Evolutionary conservation across 2,888 invertebrate genomes (phyloP).

Genomic region (Hyles lineata): DNA sequence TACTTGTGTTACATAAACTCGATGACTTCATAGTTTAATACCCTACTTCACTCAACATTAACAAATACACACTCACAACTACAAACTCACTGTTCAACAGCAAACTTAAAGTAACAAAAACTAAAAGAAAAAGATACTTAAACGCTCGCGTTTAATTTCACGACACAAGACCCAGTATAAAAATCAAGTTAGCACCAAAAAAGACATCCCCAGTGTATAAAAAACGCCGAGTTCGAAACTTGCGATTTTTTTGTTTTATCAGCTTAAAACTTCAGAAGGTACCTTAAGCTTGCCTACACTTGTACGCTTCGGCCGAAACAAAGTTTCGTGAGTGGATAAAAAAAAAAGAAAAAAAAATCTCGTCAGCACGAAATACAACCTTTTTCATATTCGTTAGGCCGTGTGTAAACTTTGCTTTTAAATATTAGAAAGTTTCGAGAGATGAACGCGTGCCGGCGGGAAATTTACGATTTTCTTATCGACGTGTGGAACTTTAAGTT

Average conservation of each 20-base stretch:
- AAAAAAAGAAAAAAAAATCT: conserved; percentile 37
- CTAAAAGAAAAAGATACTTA: not conserved
- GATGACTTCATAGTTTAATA: not conserved
- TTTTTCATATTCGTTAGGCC: conserved; percentile 48
- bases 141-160: not conserved
- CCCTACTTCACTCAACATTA: not conserved
- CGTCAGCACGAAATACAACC: conserved; percentile 42
- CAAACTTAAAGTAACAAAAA: not conserved
- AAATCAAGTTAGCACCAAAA: not conserved
- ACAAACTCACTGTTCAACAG: not conserved
- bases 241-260: conserved; percentile 37
- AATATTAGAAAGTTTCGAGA: conserved; percentile 51
- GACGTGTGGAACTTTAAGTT: conserved; percentile 36
- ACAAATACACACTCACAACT: not conserved
- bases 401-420: conserved; percentile 61
- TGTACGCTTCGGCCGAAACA: conserved; percentile 46
- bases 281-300: conserved; percentile 50
- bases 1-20: too few species aligned
- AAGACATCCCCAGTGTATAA: conserved; percentile 19
- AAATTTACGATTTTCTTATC: conserved; percentile 64
- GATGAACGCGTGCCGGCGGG: conserved; percentile 54
- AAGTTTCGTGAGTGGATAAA: conserved; percentile 38
- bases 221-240: conserved; percentile 22
- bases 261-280: conserved; percentile 43
- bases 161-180: conserved; percentile 10